These are phyloP conservation scores for Carassius auratus DNA, from an alignment of 2,113 vertebrate species.

Conservation along the genomic window DNA sequence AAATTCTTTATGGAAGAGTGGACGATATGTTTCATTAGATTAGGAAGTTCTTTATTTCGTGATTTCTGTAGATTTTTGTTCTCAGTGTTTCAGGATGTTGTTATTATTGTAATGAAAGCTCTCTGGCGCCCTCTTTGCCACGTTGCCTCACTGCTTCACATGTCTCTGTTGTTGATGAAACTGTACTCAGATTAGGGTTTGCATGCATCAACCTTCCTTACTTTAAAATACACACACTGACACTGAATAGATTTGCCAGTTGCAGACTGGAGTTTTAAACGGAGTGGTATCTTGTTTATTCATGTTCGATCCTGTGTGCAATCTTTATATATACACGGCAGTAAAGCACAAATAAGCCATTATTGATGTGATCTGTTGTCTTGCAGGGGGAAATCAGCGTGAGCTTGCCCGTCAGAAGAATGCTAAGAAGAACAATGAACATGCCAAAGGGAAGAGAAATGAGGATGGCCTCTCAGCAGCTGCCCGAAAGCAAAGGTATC, in stretches of 20 bases:
- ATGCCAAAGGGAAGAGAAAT: conserved; percentile 76
- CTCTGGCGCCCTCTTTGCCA: conserved; percentile 41
- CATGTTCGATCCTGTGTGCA: neutral
- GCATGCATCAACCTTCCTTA: neutral
- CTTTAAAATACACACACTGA: neutral
- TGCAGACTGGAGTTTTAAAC: neutral
- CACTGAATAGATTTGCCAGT: neutral
- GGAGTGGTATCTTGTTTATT: neutral
- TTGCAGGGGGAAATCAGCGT: conserved; percentile 81
- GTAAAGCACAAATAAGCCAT: neutral
- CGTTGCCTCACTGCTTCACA: neutral
- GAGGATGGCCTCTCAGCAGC: conserved; percentile 83
- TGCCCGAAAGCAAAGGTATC: conserved; percentile 81
- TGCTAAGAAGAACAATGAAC: conserved; percentile 79
- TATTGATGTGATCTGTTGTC: neutral
- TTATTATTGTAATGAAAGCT: conserved; percentile 27
- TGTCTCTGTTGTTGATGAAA: neutral
- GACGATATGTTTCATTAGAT: neutral
- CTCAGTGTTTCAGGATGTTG: neutral
- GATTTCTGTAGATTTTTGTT: neutral
- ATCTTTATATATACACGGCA: neutral
- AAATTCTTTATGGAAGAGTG: neutral
- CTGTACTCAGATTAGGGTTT: neutral
- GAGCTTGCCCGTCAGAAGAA: conserved; percentile 85
- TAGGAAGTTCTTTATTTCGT: neutral